Evolutionary conservation across 2,888 invertebrate genomes (phyloP).

Genomic region (Penaeus monodon): DNA sequence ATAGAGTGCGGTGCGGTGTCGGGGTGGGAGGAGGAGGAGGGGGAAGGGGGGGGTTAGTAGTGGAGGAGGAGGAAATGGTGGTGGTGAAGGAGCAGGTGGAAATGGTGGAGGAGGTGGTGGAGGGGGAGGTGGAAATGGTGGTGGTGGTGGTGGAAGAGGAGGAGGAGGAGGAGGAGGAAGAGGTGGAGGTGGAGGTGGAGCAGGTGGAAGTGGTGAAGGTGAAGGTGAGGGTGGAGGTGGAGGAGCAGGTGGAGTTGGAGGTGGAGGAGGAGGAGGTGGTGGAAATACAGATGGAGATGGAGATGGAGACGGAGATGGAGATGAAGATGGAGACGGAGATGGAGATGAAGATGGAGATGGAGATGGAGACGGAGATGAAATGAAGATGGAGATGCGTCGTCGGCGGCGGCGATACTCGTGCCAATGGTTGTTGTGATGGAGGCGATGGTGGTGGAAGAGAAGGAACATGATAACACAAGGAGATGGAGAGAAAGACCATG

Average conservation of each 20-base stretch:
- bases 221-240: not conserved
- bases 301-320: not conserved
- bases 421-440: not conserved
- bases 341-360: not conserved
- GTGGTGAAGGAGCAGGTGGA: not conserved
- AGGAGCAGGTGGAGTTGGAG: not conserved
- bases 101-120: not conserved
- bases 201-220: not conserved
- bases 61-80: not conserved
- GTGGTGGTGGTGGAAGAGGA: not conserved
- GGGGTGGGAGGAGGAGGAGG: not conserved
- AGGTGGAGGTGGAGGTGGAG: not conserved
- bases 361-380: not conserved
- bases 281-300: not conserved
- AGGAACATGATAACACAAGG: not conserved
- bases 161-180: not conserved
- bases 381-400: not conserved
- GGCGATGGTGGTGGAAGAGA: not conserved
- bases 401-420: not conserved
- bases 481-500: not conserved
- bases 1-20: constrained; percentile 42
- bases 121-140: not conserved
- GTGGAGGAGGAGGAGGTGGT: not conserved
- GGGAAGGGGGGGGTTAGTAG: too few species aligned
- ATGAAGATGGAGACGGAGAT: not conserved